These are phyloP conservation scores for Acronicta leporina DNA, from an alignment of 2,888 invertebrate genomes.

Conservation along the genomic window DNA sequence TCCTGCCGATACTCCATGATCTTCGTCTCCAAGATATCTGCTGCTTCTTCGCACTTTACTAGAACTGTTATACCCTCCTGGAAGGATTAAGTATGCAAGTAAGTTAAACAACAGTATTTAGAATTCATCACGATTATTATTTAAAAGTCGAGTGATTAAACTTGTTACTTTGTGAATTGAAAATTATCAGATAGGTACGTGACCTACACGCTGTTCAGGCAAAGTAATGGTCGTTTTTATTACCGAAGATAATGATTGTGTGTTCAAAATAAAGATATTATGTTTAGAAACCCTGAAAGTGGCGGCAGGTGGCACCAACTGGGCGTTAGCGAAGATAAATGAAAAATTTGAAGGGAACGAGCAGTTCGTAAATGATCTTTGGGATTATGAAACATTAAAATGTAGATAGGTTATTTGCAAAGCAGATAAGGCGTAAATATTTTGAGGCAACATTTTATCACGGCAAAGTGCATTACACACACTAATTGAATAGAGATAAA, in stretches of 20 bases:
- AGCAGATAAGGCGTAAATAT: background rate
- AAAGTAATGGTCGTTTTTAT: conserved; percentile 7
- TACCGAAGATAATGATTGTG: conserved; percentile 27
- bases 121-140: too few species aligned
- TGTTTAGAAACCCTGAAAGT: conserved; percentile 6
- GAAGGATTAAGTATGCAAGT: conserved; percentile 54
- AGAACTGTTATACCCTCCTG: conserved; percentile 92
- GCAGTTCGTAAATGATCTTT: background rate
- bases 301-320: conserved; percentile 13
- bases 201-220: too few species aligned
- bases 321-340: background rate
- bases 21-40: conserved; percentile 90
- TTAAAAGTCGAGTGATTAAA: too few species aligned
- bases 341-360: background rate
- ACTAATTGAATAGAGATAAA: conserved; percentile 35
- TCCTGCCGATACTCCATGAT: conserved; percentile 91
- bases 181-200: too few species aligned
- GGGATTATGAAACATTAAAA: background rate
- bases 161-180: too few species aligned
- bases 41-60: conserved; percentile 91
- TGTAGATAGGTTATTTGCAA: background rate
- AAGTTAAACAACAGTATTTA: too few species aligned
- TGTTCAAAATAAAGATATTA: conserved; percentile 24
- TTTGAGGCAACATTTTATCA: conserved; percentile 1
- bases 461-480: conserved; percentile 17